Percentiles rank a stretch among this genome's conserved stretches.
These are phyloP conservation scores for Ibidorhyncha struthersii DNA, from an alignment of 2,113 vertebrate genomes.

Conservation along the genomic window DNA sequence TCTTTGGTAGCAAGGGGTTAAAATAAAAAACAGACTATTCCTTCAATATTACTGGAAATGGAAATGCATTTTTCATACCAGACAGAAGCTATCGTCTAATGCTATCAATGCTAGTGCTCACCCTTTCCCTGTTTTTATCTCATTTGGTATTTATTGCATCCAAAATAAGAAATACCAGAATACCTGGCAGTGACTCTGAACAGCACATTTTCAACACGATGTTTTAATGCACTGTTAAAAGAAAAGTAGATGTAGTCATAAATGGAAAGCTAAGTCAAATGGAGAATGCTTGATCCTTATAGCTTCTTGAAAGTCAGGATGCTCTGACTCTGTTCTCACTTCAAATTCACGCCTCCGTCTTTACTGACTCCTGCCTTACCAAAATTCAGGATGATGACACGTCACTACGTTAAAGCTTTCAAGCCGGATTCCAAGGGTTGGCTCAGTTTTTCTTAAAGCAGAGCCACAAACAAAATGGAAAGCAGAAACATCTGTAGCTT, in stretches of 20 bases:
- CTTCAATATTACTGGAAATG: not conserved
- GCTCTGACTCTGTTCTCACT: not conserved
- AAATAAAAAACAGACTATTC: not conserved
- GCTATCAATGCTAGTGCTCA: not conserved
- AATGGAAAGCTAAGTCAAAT: not conserved
- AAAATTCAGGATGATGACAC: no score
- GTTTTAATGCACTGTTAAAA: not conserved
- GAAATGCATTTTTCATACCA: not conserved
- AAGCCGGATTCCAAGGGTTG: rapidly evolving
- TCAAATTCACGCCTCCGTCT: not conserved
- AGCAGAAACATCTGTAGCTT: not conserved
- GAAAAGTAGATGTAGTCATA: not conserved
- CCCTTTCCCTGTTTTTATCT: not conserved
- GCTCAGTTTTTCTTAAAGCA: rapidly evolving
- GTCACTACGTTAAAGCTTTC: rapidly evolving
- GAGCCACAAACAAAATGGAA: not conserved
- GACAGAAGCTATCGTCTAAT: not conserved
- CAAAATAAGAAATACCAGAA: not conserved
- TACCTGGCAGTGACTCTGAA: not conserved
- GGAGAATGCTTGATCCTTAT: not conserved
- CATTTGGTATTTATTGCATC: not conserved
- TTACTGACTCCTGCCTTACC: rapidly evolving
- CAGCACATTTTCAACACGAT: not conserved
- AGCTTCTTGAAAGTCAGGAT: not conserved
- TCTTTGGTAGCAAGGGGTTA: not conserved